Evolutionary conservation across 2,888 invertebrate species (phyloP).

Genomic region (Brassicogethes aeneus): DNA sequence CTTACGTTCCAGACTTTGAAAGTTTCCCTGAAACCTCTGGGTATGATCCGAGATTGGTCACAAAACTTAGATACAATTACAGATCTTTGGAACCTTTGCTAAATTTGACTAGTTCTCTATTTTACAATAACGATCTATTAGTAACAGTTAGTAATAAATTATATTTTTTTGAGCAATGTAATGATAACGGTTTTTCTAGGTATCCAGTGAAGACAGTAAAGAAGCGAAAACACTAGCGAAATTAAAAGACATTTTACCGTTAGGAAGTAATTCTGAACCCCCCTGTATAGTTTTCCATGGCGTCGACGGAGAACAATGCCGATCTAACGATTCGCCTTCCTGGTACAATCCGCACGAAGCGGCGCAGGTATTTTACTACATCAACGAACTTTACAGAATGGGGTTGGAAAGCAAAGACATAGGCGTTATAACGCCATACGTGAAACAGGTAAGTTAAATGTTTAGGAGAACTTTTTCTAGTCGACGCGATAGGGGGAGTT

Average conservation of each 20-base stretch:
- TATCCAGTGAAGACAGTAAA: slow-evolving; percentile 36
- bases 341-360: slow-evolving; percentile 88
- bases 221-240: slow-evolving; percentile 38
- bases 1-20: slow-evolving; percentile 55
- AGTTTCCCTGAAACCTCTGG: slow-evolving; percentile 52
- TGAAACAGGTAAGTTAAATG: slow-evolving; percentile 87
- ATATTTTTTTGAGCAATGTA: not conserved
- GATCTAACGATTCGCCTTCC: slow-evolving; percentile 72
- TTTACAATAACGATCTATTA: slow-evolving; percentile 73
- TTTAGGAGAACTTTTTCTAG: not conserved
- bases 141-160: slow-evolving; percentile 46
- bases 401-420: slow-evolving; percentile 61
- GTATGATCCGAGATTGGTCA: slow-evolving; percentile 75
- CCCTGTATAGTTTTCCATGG: slow-evolving; percentile 63
- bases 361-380: slow-evolving; percentile 51
- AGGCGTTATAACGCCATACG: slow-evolving; percentile 88
- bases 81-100: slow-evolving; percentile 74
- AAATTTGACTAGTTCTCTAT: slow-evolving; percentile 66
- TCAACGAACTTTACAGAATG: slow-evolving; percentile 55
- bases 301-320: slow-evolving; percentile 57
- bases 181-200: slow-evolving; percentile 22
- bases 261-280: slow-evolving; percentile 30
- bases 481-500: not conserved
- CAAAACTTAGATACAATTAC: slow-evolving; percentile 80
- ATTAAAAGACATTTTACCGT: slow-evolving; percentile 37